These are phyloP conservation scores for Coregonus clupeaformis DNA, from an alignment of 2,113 vertebrate genomes.

Conservation along the genomic window DNA sequence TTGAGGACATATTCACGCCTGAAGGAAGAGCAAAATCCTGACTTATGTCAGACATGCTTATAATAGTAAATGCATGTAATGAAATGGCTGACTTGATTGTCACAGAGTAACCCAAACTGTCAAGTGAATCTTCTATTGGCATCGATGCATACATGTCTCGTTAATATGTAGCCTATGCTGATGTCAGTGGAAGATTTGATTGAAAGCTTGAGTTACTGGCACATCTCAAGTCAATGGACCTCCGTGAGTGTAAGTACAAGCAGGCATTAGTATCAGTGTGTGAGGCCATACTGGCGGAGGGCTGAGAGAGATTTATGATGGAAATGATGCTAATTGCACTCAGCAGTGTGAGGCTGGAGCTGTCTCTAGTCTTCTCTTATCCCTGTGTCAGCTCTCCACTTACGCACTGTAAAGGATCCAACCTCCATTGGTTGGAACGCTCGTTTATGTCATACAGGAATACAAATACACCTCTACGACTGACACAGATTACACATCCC, in stretches of 20 bases:
- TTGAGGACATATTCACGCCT: too few relatives aligned
- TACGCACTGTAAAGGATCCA: background rate
- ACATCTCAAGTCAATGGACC: background rate
- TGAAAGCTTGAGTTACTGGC: background rate
- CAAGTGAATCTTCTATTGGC: background rate
- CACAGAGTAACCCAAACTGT: background rate
- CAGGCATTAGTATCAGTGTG: background rate
- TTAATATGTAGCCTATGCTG: background rate
- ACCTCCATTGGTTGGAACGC: background rate
- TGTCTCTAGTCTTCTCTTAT: constrained; percentile 28
- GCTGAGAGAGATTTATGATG: constrained; percentile 32
- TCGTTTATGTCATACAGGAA: background rate
- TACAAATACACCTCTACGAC: background rate
- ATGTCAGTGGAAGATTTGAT: background rate
- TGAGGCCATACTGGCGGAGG: background rate
- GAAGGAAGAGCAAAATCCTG: too few relatives aligned
- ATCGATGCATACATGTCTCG: too few relatives aligned
- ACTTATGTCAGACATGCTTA: too few relatives aligned
- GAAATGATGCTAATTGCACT: constrained; percentile 46
- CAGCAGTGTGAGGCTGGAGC: constrained; percentile 42
- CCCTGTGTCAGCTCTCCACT: constrained; percentile 19
- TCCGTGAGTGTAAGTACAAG: background rate
- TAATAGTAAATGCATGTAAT: background rate
- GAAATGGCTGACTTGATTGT: background rate
- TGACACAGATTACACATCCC: background rate